Conservation (phyloP, 1,140 invertebrate genomes). For the Euwallacea similis region DNA sequence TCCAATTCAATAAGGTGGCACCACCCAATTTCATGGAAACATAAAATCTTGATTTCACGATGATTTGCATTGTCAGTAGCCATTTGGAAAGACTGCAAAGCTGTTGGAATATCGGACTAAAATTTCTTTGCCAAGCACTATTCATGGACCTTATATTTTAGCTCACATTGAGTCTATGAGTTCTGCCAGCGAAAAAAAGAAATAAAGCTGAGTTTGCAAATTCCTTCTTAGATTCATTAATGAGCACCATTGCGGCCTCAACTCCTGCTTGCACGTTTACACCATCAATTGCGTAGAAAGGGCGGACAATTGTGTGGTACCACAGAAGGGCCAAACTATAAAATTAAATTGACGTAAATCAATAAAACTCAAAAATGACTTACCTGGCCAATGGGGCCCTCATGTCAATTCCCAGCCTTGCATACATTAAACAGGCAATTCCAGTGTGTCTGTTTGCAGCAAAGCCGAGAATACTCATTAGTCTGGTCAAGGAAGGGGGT, state of each 20-base stretch:
- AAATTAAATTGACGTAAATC: constrained; percentile 26
- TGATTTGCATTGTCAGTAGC: constrained; percentile 65
- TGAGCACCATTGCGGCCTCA: constrained; percentile 62
- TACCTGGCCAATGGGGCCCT: constrained; percentile 71
- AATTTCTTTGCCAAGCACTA: constrained; percentile 36
- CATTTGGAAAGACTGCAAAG: constrained; percentile 62
- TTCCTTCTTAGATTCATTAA: constrained; percentile 62
- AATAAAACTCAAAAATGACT: constrained; percentile 43
- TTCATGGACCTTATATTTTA: background rate
- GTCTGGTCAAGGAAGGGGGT: constrained; percentile 66
- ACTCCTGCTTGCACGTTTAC: constrained; percentile 63
- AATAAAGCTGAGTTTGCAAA: constrained; percentile 70
- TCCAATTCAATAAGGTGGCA: constrained; percentile 68
- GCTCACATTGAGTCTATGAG: constrained; percentile 66
- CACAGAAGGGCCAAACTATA: constrained; percentile 67
- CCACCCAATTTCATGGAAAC: constrained; percentile 74
- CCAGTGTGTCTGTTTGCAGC: constrained; percentile 67
- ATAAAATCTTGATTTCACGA: constrained; percentile 67
- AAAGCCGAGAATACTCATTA: constrained; percentile 74
- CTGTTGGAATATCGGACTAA: constrained; percentile 64
- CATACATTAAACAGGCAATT: constrained; percentile 65
- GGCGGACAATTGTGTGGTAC: constrained; percentile 74
- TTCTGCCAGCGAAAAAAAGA: constrained; percentile 69
- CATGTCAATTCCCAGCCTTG: constrained; percentile 69
- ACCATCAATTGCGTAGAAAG: constrained; percentile 72